Percentiles rank a stretch among this genome's conserved stretches.
These are phyloP conservation scores for Drosophila bipectinata DNA, from an alignment of 1,140 invertebrate genomes.

Conservation along the genomic window DNA sequence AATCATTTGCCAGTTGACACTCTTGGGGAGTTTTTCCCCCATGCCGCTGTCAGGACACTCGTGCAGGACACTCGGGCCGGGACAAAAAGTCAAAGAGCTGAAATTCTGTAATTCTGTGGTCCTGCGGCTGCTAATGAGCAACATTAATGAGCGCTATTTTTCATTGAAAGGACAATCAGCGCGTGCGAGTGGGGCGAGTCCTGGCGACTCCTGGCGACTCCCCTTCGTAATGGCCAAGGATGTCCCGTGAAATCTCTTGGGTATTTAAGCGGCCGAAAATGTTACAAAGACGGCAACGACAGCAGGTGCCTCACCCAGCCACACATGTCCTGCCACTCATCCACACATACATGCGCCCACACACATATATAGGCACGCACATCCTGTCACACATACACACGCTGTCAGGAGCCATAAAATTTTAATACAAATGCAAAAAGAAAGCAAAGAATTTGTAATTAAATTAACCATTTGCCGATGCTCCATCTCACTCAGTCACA, in stretches of 20 bases:
- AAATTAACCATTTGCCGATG: conserved; percentile 73
- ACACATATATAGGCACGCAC: neutral
- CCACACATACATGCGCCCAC: neutral
- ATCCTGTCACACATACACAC: conserved; percentile 2
- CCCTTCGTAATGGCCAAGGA: conserved; percentile 5
- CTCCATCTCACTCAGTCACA: conserved; percentile 1
- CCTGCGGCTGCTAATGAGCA: conserved; percentile 77
- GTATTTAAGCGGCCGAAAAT: conserved; percentile 68
- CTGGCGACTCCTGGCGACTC: neutral
- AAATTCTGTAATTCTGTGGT: neutral
- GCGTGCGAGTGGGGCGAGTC: neutral
- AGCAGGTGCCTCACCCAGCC: conserved; percentile 53
- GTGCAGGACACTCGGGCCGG: too few relatives aligned
- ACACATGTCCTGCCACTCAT: conserved; percentile 4
- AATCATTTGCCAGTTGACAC: conserved; percentile 83
- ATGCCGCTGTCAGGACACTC: too few relatives aligned
- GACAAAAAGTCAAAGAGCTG: conserved; percentile 17
- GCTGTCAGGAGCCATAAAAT: conserved; percentile 57
- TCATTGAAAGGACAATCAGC: conserved; percentile 77
- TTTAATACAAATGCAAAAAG: conserved; percentile 69
- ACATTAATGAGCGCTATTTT: conserved; percentile 81
- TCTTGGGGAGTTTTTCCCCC: conserved; percentile 25
- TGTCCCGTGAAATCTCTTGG: conserved; percentile 51
- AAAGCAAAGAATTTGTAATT: conserved; percentile 80
- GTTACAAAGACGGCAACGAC: conserved; percentile 64